Evolutionary conservation across 2,113 vertebrate species (phyloP).

Genomic region (Amia ocellicauda): DNA sequence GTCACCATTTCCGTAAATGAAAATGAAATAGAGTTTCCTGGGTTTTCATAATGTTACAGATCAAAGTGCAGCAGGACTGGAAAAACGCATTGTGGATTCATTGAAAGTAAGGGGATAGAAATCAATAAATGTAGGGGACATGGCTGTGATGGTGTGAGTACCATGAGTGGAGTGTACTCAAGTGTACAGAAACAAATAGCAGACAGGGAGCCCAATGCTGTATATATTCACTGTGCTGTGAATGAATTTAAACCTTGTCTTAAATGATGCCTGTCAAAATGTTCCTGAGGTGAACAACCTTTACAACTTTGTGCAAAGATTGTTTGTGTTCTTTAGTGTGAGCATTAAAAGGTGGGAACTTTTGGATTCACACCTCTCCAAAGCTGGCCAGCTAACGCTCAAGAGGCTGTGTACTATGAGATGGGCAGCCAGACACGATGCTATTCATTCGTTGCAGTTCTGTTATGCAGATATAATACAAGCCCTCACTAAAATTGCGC

Average conservation of each 20-base stretch:
- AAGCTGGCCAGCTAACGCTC: neutral
- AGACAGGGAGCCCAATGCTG: neutral
- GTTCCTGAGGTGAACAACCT: neutral
- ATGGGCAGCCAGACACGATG: neutral
- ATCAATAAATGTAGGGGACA: constrained; percentile 69
- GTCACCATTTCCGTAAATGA: no score
- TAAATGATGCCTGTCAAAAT: no score
- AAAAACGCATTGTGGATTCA: constrained; percentile 69
- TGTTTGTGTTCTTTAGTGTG: neutral
- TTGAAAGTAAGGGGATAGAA: constrained; percentile 66
- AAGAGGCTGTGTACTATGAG: neutral
- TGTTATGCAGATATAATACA: neutral
- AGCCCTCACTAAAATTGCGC: neutral
- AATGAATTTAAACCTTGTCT: no score
- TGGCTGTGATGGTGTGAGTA: constrained; percentile 19
- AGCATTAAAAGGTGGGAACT: constrained; percentile 2
- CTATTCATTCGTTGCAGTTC: neutral
- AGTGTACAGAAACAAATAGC: neutral
- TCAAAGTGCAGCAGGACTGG: no score
- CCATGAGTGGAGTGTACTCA: constrained; percentile 1
- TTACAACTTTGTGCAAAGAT: neutral
- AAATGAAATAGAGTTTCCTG: no score
- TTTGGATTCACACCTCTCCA: neutral
- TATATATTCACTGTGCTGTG: neutral
- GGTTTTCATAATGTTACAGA: no score